Evolutionary conservation across 2,888 invertebrate genomes (phyloP).

Genomic region (Mantis religiosa): DNA sequence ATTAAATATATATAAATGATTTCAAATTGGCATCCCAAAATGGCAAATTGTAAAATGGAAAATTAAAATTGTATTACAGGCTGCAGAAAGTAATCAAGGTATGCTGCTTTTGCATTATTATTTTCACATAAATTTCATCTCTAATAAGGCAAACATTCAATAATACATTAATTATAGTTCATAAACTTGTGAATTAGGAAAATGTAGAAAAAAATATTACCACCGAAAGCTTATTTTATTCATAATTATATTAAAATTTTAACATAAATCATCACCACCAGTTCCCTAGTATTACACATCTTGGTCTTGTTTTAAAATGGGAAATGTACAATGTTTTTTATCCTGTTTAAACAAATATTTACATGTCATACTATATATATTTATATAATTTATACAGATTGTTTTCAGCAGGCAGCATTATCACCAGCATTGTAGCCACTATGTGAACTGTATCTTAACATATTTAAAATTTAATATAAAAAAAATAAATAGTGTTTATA

Average conservation of each 20-base stretch:
- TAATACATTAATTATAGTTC: not conserved
- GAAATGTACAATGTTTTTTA: slow-evolving; percentile 4
- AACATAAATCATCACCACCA: slow-evolving; percentile 20
- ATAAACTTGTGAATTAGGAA: not conserved
- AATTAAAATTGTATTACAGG: no score
- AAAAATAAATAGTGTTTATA: not conserved
- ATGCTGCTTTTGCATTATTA: no score
- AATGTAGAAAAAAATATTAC: not conserved
- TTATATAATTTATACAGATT: not conserved
- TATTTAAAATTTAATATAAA: not conserved
- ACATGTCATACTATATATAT: not conserved
- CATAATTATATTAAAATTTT: slow-evolving; percentile 27
- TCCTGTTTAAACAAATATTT: slow-evolving; percentile 5
- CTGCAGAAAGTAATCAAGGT: no score
- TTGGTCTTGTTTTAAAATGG: slow-evolving; percentile 11
- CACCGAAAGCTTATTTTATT: slow-evolving; percentile 26
- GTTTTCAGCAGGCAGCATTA: not conserved
- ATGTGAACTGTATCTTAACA: not conserved
- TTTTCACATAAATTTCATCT: no score
- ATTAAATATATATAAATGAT: no score
- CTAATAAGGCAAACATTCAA: no score
- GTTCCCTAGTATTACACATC: slow-evolving; percentile 19
- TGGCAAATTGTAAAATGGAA: no score
- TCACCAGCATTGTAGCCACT: not conserved
- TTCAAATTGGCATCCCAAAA: no score